Conservation (phyloP, 2,888 invertebrate species). For the Anaspis maculata region DNA sequence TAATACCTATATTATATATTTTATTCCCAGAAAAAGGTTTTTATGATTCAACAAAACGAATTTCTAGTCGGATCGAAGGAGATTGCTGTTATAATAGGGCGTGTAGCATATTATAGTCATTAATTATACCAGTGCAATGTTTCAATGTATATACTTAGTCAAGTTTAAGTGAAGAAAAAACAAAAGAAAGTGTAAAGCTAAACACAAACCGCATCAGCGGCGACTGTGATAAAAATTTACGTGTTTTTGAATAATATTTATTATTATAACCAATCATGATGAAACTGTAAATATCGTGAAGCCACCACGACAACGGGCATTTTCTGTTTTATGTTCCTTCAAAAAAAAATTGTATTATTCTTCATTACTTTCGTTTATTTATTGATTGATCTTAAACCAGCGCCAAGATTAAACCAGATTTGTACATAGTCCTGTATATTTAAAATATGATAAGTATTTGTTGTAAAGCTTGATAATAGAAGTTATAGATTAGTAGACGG, state of each 20-base stretch:
- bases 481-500: conserved; percentile 14
- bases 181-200: conserved; percentile 32
- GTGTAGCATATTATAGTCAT: conserved; percentile 4
- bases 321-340: conserved; percentile 14
- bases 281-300: background rate
- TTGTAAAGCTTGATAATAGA: conserved; percentile 23
- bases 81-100: conserved; percentile 16
- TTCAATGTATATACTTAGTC: conserved; percentile 29
- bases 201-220: conserved; percentile 33
- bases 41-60: too few relatives aligned
- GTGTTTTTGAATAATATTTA: too few relatives aligned
- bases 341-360: too few relatives aligned
- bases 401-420: conserved; percentile 7
- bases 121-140: conserved; percentile 25
- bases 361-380: conserved; percentile 11
- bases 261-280: background rate
- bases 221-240: conserved; percentile 38
- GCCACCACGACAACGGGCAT: too few relatives aligned
- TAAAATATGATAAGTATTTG: conserved; percentile 17
- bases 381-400: conserved; percentile 9
- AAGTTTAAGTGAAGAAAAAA: too few relatives aligned
- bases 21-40: too few relatives aligned
- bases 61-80: conserved; percentile 19
- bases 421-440: conserved; percentile 28
- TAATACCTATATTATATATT: too few relatives aligned